phyloP scores from a whole-genome alignment of 2,888 invertebrate species.

The Synanthedon andrenaeformis region DNA sequence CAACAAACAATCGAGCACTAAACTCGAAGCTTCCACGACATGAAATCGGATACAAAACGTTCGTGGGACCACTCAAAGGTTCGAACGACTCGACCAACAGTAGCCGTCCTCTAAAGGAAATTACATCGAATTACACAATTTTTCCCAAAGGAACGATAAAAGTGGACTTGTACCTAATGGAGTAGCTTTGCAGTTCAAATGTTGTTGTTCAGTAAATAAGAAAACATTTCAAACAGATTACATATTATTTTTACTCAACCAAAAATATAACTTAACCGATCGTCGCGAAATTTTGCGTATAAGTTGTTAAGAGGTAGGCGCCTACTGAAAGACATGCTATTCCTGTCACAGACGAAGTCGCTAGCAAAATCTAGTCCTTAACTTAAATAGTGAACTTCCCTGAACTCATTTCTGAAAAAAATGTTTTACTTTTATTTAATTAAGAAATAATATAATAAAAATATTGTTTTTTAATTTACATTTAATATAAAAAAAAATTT shows the following conservation, averaged over 20 bases:
- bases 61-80: conserved; percentile 31
- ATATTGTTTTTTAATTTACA: no score
- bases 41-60: conserved; percentile 57
- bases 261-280: conserved; percentile 14
- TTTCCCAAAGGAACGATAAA: conserved; percentile 24
- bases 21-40: conserved; percentile 25
- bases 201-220: background rate
- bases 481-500: no score
- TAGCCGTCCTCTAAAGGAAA: conserved; percentile 31
- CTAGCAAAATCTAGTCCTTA: no score
- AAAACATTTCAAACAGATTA: background rate
- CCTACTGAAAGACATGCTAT: no score
- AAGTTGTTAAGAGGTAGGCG: no score
- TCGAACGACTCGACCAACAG: conserved; percentile 27
- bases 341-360: no score
- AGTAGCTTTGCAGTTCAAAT: conserved; percentile 1
- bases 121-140: conserved; percentile 37
- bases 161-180: conserved; percentile 12
- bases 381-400: no score
- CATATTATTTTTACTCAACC: conserved; percentile 20
- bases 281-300: no score
- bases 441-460: no score
- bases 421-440: no score
- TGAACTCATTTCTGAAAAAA: no score
- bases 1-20: conserved; percentile 47